Evolutionary conservation across 37 sponge, comb jelly and placozoan genomes (phyloP).

Genomic region (Eunapius fragilis): DNA sequence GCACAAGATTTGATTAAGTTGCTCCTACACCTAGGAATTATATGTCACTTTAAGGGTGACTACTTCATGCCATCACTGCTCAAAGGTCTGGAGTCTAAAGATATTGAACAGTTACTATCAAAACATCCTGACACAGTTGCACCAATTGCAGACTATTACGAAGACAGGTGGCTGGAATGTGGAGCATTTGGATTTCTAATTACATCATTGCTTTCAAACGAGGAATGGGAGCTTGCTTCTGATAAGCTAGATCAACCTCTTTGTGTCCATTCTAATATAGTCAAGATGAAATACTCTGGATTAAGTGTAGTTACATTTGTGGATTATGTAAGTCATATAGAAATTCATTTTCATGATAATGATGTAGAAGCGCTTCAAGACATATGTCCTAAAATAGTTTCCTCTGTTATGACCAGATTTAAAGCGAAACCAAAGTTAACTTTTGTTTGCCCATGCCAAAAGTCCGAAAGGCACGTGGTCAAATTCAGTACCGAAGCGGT

Average conservation of each 20-base stretch:
- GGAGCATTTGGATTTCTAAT: background rate
- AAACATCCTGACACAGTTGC: background rate
- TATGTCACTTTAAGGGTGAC: conserved; percentile 1
- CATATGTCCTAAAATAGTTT: background rate
- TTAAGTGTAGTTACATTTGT: conserved; percentile 1
- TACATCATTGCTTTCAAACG: background rate
- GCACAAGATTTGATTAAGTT: conserved; percentile 4
- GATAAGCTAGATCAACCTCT: background rate
- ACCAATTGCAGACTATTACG: background rate
- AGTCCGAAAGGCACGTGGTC: too few relatives aligned
- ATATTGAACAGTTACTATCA: background rate
- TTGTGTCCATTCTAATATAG: conserved; percentile 13
- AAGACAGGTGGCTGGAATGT: background rate
- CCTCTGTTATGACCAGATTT: too few relatives aligned
- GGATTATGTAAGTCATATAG: conserved; percentile 5
- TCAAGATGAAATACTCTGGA: background rate
- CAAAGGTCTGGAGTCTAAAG: background rate
- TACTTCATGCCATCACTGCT: conserved; percentile 29
- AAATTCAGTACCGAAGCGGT: too few relatives aligned
- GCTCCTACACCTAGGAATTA: background rate
- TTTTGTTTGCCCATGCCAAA: too few relatives aligned
- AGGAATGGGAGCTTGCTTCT: conserved; percentile 14
- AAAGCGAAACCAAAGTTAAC: too few relatives aligned
- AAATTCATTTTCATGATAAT: background rate
- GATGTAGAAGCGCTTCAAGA: background rate